A percentile compares a stretch with the other conserved stretches of the same genome.
phyloP scores from a whole-genome alignment of 2,888 invertebrate genomes.

The Morpho helenor region DNA sequence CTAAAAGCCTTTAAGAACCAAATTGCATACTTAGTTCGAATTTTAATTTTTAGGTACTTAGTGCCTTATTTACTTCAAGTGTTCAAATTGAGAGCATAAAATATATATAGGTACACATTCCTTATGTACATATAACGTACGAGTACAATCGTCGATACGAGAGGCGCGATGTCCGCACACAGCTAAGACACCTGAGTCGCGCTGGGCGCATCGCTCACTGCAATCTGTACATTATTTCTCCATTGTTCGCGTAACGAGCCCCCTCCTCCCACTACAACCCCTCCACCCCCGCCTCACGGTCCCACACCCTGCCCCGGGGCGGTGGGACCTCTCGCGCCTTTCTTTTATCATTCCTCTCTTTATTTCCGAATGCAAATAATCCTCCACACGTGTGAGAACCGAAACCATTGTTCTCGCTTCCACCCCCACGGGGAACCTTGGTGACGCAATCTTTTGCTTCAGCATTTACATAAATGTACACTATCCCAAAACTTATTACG shows the following conservation, averaged over 20 bases:
- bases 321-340: conserved; percentile 79
- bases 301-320: conserved; percentile 77
- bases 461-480: conserved; percentile 70
- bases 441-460: conserved; percentile 78
- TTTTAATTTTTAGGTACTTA: no score
- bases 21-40: no score
- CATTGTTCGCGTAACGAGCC: conserved; percentile 80
- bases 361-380: conserved; percentile 81
- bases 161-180: conserved; percentile 63
- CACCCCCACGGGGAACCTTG: conserved; percentile 71
- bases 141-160: conserved; percentile 14
- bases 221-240: conserved; percentile 80
- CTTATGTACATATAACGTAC: neutral
- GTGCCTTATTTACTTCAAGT: no score
- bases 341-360: conserved; percentile 79
- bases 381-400: conserved; percentile 81
- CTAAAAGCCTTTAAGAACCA: no score
- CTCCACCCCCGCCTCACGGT: conserved; percentile 47
- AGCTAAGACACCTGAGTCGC: conserved; percentile 75
- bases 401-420: conserved; percentile 79
- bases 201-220: conserved; percentile 78
- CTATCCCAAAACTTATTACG: conserved; percentile 47
- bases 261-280: conserved; percentile 49
- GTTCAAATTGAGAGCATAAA: neutral
- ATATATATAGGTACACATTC: neutral